Conservation (phyloP, 2,888 invertebrate species). For the Caenorhabditis sp. region DNA sequence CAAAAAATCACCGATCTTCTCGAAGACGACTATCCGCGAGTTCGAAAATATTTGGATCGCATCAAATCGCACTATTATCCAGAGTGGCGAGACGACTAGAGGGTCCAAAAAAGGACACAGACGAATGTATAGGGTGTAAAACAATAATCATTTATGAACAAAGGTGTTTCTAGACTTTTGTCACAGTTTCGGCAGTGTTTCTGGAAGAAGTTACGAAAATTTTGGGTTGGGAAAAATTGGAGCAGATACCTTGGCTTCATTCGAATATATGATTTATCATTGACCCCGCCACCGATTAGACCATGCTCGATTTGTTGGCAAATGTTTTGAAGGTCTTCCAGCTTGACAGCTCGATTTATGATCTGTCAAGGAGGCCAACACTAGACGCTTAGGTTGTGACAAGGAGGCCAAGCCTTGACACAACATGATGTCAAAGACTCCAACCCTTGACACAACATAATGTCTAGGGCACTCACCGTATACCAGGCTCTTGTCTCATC, state of each 20-base stretch:
- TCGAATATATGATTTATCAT: too few species aligned
- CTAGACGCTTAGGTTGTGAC: too few species aligned
- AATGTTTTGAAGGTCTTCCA: neutral
- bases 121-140: neutral
- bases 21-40: conserved; percentile 63
- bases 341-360: neutral
- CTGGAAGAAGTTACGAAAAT: too few species aligned
- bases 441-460: too few species aligned
- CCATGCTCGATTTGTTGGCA: neutral
- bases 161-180: neutral
- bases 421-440: too few species aligned
- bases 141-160: too few species aligned
- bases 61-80: conserved; percentile 65
- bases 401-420: too few species aligned
- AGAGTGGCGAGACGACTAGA: conserved; percentile 56
- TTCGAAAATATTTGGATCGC: conserved; percentile 57
- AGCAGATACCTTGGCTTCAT: too few species aligned
- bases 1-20: conserved; percentile 62
- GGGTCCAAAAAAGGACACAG: neutral
- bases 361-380: neutral
- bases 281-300: neutral
- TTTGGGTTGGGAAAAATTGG: too few species aligned
- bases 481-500: neutral
- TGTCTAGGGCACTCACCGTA: neutral
- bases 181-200: too few species aligned